A percentile compares a stretch with the other conserved stretches of the same genome.
phyloP scores from a whole-genome alignment of 2,888 invertebrate species.

The Drosophila sordidula region DNA sequence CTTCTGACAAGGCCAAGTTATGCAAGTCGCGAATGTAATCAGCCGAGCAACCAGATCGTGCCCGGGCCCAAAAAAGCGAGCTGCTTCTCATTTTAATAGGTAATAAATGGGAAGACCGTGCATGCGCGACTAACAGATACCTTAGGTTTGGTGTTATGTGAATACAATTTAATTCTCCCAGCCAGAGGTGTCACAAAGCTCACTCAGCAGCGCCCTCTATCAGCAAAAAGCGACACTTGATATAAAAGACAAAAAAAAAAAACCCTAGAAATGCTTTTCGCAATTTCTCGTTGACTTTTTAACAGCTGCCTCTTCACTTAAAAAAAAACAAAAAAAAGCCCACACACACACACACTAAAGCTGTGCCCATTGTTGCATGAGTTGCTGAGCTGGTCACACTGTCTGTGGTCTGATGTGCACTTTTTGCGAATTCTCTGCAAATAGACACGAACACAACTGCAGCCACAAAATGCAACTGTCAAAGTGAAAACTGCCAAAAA shows the following conservation, averaged over 20 bases:
- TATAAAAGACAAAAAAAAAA: background rate
- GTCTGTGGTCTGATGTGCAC: background rate
- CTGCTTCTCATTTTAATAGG: background rate
- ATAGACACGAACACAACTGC: background rate
- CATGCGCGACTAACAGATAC: background rate
- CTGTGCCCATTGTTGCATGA: background rate
- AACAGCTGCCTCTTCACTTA: background rate
- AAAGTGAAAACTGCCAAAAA: conserved; percentile 4
- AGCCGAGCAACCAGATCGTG: conserved; percentile 23
- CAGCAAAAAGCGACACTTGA: background rate
- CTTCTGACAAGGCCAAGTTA: conserved; percentile 2
- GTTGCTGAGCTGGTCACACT: conserved; percentile 6
- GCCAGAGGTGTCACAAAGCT: background rate
- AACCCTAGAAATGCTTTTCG: background rate
- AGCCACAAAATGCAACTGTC: conserved; percentile 20
- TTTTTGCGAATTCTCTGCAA: conserved; percentile 9
- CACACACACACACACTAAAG: no score
- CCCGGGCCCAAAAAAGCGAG: background rate
- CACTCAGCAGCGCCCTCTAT: background rate
- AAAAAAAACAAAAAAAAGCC: background rate
- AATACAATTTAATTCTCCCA: no score
- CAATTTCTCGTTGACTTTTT: background rate
- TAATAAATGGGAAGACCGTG: background rate
- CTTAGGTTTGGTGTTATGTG: background rate
- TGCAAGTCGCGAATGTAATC: conserved; percentile 39